Evolutionary conservation across 2,113 vertebrate genomes (phyloP), one percentile per base, ranked within the genome.

Genomic region (Dolichallabes microphthalmus): DNA sequence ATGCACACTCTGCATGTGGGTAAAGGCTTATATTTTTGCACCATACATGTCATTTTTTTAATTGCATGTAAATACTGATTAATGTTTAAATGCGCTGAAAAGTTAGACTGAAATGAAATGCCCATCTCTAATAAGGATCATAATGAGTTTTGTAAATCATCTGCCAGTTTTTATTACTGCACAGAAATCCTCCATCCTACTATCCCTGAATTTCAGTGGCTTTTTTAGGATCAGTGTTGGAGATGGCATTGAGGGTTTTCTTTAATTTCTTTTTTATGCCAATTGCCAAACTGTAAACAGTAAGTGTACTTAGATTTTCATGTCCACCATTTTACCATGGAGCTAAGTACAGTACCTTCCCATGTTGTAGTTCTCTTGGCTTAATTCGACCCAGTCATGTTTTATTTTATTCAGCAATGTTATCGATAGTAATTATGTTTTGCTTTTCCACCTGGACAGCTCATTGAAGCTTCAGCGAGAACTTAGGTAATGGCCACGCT

Each of bases 391-490:
- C 85, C 79, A 75, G 57, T 17, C 58, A 81, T 80, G 66, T 69
- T 83, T 52, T 63, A 52, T 80, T 60, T 45, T 19, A 14, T 63
- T 30, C 58, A 53, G 66, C 63, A 63, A 53, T 68, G 78, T 85
- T 61, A 79, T 86, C 77, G 77, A 87, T 83, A 75, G 68, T 87
- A 45, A 82, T 84, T 83, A 66, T 85, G 66, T 85, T 77, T 87
- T 79, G 69, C 80, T 88, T 78, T 87, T 90, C 89, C 89, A 89
- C 86, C 90, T 82, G 85, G 52, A 95, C 94, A 95, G 94, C 93
- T 94, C 92, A 94, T 95, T 94, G 94, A 95, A 94, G 94, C 94
- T 92, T 95, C 94, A 80, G 94, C 94, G 89, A 89, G 91, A 92
- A 90, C 87, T 92, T 95, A 95, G 94, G 94, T 95, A 95, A 95